Conservation (phyloP, 2,888 invertebrate species). For the Nomada ruficornis region DNA sequence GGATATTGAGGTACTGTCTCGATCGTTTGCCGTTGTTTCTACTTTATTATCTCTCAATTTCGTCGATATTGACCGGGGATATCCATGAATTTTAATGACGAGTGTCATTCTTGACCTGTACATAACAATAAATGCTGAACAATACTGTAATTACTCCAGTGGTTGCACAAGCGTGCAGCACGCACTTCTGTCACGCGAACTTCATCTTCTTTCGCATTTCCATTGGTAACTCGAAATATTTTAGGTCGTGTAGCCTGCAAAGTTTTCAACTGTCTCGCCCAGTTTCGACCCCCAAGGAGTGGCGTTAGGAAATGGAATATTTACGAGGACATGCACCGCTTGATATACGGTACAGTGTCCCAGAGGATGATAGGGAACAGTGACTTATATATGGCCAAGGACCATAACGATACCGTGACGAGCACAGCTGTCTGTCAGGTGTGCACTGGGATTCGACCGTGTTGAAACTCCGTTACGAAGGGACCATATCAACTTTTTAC, state of each 20-base stretch:
- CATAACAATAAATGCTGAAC: too few species aligned
- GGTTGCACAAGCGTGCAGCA: too few species aligned
- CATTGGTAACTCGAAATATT: not conserved
- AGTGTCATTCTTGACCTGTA: not conserved
- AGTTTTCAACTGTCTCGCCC: not conserved
- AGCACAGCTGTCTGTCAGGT: slow-evolving; percentile 75
- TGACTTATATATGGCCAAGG: slow-evolving; percentile 53
- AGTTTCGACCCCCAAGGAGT: slow-evolving; percentile 20
- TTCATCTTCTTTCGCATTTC: too few species aligned
- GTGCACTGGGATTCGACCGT: slow-evolving; percentile 36
- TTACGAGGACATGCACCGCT: slow-evolving; percentile 26
- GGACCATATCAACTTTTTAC: slow-evolving; percentile 9
- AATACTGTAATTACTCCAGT: too few species aligned
- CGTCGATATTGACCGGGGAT: not conserved
- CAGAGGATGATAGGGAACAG: slow-evolving; percentile 29
- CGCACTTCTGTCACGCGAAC: too few species aligned
- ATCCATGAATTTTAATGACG: slow-evolving; percentile 15
- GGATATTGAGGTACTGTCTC: not conserved
- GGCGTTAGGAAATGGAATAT: slow-evolving; percentile 32
- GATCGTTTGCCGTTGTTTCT: not conserved
- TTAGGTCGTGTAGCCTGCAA: not conserved
- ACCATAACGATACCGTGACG: slow-evolving; percentile 64
- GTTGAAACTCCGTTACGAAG: slow-evolving; percentile 23
- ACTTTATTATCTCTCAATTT: slow-evolving; percentile 1
- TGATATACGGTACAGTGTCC: slow-evolving; percentile 19